Conservation (phyloP, 2,113 vertebrate genomes). For the Ophthalmolycus amberensis region DNA sequence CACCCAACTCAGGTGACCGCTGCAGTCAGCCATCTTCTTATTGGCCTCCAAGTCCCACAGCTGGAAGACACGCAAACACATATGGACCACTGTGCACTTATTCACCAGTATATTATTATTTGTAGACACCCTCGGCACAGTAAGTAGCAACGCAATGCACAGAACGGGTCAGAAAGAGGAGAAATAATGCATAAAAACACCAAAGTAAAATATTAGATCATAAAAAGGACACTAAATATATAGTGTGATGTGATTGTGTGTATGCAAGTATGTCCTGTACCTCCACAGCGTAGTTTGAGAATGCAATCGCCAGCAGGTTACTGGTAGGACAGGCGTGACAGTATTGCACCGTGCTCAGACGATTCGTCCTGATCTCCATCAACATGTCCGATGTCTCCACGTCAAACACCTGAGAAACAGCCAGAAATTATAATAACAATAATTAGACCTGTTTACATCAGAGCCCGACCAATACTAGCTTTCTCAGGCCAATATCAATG, state of each 20-base stretch:
- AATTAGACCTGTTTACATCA: background rate
- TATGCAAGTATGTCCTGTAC: conserved; percentile 67
- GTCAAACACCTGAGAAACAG: conserved; percentile 87
- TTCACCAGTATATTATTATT: background rate
- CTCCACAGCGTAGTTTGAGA: conserved; percentile 94
- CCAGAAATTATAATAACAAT: no score
- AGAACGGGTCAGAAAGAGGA: background rate
- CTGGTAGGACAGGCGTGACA: conserved; percentile 90
- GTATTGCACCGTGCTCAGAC: conserved; percentile 90
- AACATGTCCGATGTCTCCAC: conserved; percentile 81
- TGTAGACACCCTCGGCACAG: background rate
- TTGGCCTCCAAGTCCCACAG: conserved; percentile 90
- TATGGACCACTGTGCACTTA: background rate
- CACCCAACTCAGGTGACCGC: conserved; percentile 96
- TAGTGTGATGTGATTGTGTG: background rate
- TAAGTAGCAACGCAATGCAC: background rate
- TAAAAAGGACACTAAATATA: background rate
- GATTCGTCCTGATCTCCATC: conserved; percentile 85
- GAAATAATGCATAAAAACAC: background rate
- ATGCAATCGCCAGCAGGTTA: conserved; percentile 89
- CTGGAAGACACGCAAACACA: conserved; percentile 72
- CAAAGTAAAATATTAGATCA: background rate
- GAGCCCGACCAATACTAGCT: background rate
- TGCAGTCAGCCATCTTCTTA: conserved; percentile 93
- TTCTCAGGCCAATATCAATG: background rate